Evolutionary conservation across 2,797 vertebrate species (phyloP).

Genomic region (Pangasius krempfi): DNA sequence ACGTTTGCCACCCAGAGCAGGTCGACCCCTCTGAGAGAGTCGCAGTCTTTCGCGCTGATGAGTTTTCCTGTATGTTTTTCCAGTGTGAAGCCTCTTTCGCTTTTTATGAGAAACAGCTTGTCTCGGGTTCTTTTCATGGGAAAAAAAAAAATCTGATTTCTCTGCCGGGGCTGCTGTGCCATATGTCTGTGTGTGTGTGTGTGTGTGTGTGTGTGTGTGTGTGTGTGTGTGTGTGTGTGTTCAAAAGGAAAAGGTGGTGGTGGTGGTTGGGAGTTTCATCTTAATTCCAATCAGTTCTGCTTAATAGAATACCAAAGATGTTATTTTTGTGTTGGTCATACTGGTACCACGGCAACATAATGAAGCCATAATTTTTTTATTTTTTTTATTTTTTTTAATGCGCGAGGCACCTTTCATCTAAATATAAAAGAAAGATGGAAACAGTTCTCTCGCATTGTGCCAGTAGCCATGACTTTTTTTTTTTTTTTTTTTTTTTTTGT

Average conservation of each 20-base stretch:
- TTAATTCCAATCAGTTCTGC: conserved; percentile 57
- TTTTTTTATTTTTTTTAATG: conserved; percentile 50
- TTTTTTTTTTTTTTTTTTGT: too few species aligned
- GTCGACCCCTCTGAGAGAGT: conserved; percentile 40
- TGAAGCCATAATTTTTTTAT: conserved; percentile 52
- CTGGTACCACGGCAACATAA: conserved; percentile 55
- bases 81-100: conserved; percentile 50
- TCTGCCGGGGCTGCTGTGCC: conserved; percentile 20
- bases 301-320: conserved; percentile 57
- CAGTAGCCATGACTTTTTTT: conserved; percentile 61
- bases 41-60: conserved; percentile 49
- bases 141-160: conserved; percentile 52
- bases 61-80: conserved; percentile 60
- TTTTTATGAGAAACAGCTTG: conserved; percentile 66
- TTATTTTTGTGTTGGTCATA: conserved; percentile 51
- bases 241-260: conserved; percentile 1
- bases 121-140: conserved; percentile 49
- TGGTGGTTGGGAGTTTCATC: conserved; percentile 33
- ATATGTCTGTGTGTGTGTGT: conserved; percentile 24
- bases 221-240: conserved; percentile 42
- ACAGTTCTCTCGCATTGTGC: conserved; percentile 57
- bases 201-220: conserved; percentile 34
- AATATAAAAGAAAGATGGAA: conserved; percentile 66
- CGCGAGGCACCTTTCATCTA: conserved; percentile 55
- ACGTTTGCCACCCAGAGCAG: conserved; percentile 53